Conservation (phyloP, 2,888 invertebrate species). For the Octonoba sinensis region DNA sequence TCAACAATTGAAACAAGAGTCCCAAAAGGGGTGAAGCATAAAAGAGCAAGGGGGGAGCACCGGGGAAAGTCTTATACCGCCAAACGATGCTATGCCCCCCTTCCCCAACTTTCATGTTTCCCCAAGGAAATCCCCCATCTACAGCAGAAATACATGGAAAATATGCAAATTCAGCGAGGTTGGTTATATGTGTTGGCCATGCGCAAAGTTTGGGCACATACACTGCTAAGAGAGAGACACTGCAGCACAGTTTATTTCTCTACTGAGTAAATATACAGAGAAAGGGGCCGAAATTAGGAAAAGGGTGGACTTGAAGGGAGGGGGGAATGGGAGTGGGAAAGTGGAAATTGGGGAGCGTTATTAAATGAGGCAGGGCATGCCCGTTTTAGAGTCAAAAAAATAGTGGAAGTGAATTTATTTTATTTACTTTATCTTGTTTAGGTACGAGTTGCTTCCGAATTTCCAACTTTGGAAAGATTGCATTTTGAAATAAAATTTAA, state of each 20-base stretch:
- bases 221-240: constrained; percentile 55
- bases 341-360: constrained; percentile 18
- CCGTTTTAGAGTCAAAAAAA: constrained; percentile 21
- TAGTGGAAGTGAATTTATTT: constrained; percentile 4
- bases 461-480: constrained; percentile 1
- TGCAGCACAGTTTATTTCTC: constrained; percentile 54
- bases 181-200: constrained; percentile 28
- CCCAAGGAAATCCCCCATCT: constrained; percentile 55
- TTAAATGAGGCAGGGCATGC: constrained; percentile 45
- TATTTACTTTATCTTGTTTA: constrained; percentile 10
- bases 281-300: constrained; percentile 51
- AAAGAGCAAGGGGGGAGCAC: constrained; percentile 6
- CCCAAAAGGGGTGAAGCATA: constrained; percentile 37
- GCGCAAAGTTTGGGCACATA: constrained; percentile 17
- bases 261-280: constrained; percentile 58
- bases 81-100: constrained; percentile 23
- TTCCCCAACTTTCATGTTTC: constrained; percentile 55
- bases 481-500: too few relatives aligned
- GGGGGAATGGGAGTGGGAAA: not conserved
- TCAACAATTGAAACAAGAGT: constrained; percentile 35
- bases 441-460: constrained; percentile 16
- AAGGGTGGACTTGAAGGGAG: constrained; percentile 13
- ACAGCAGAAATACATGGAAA: constrained; percentile 56
- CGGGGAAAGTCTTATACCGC: constrained; percentile 54
- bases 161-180: constrained; percentile 57